These are phyloP conservation scores for Conus betulinus DNA, from an alignment of 1,140 invertebrate genomes.

Conservation along the genomic window DNA sequence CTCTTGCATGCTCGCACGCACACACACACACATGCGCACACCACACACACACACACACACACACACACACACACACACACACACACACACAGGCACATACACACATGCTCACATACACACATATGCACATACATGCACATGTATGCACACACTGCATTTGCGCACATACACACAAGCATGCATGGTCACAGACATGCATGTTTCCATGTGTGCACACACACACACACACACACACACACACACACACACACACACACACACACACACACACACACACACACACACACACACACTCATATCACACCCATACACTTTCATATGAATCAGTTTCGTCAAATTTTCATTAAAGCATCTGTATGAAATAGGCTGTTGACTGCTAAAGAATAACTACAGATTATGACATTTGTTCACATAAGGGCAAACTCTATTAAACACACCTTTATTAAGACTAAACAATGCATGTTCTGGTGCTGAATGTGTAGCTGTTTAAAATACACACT, in stretches of 20 bases:
- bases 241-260: no score
- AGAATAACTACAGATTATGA: no score
- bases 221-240: no score
- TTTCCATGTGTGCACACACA: no score
- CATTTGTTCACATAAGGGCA: no score
- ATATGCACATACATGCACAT: not conserved
- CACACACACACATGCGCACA: not conserved
- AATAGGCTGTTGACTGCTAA: no score
- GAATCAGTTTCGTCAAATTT: not conserved
- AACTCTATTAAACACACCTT: no score
- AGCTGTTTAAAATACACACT: no score
- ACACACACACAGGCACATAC: not conserved
- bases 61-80: not conserved
- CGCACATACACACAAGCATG: not conserved
- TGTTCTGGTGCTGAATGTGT: no score
- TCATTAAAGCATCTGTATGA: no score
- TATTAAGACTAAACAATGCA: no score
- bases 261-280: no score
- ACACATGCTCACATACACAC: not conserved
- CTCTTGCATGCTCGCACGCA: not conserved
- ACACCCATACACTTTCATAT: not conserved
- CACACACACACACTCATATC: not conserved
- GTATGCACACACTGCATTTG: not conserved
- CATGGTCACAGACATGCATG: not conserved
- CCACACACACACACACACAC: not conserved